Evolutionary conservation across 2,888 invertebrate species (phyloP), one percentile per base, ranked within the genome.

Genomic region (Meiosimyza platycephala): DNA sequence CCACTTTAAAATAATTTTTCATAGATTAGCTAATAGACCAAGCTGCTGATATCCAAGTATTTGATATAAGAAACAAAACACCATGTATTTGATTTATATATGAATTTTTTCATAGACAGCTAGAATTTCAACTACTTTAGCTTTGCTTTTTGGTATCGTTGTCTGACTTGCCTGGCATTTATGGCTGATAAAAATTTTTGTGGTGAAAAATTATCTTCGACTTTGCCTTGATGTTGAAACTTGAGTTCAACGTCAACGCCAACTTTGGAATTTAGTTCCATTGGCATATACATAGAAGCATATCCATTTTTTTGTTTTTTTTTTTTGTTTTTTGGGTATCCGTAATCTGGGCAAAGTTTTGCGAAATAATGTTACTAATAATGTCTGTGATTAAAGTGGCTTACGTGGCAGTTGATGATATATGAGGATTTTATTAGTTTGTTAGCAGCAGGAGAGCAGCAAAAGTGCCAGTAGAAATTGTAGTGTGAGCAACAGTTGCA

Each of bases 301-400:
- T 40, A 18, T 62, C 15, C 40, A 62, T 47, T n/a, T 18, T 33
- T 12, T 66, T 66, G 12, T 51, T 48, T n/a, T 18, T 33, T 12
- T 66, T 18, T 33, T 12, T 66, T 66, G 12, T 51, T 48, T n/a
- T 59, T 15, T 48, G 28, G 59, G 18, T 65, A 13, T 52, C 47
- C 7, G 63, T 52, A 72, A 72, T 72, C 72, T 63, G 72, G 55
- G 62, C 60, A 68, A 64, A 72, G 72, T 72, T 72, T 72, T 60
- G 50, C 22, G 57, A 28, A 54, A 51, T 75, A 72, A 75, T 74
- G 74, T 71, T 72, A 71, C 74, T 76, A 76, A 76, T 76, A 76
- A 76, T 76, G 73, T 72, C 74, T 73, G 74, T 74, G 76, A 76
- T 76, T 76, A 74, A 71, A 74, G 72, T 71, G 71, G 52, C 71